A percentile compares a stretch with the other conserved stretches of the same genome.
Evolutionary conservation across 53 echinoderm and acorn worm species (phyloP).

Genomic region (Echinarachnius parma): DNA sequence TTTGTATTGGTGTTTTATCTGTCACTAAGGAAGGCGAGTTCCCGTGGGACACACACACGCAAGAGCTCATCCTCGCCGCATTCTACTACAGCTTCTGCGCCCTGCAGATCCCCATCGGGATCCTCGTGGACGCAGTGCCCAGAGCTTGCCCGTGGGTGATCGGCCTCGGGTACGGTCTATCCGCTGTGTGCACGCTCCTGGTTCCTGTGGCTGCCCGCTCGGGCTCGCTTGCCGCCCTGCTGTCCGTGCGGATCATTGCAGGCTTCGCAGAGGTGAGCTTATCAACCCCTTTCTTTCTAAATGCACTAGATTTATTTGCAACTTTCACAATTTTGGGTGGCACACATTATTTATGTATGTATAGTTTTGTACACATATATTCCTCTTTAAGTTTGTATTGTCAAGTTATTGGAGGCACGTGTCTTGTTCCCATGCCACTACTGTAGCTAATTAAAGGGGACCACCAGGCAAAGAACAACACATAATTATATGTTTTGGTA

Average conservation of each 20-base stretch:
- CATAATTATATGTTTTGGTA: no score
- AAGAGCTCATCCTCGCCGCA: conserved; percentile 12
- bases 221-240: neutral
- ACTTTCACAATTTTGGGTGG: no score
- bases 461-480: no score
- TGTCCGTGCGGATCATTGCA: neutral
- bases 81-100: conserved; percentile 11
- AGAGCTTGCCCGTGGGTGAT: neutral
- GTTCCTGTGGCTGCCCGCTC: conserved; percentile 6
- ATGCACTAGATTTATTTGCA: no score
- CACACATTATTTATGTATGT: no score
- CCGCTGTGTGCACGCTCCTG: neutral
- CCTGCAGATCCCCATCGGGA: neutral
- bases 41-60: conserved; percentile 17
- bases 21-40: conserved; percentile 29
- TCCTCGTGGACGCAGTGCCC: conserved; percentile 7
- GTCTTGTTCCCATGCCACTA: no score
- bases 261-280: conserved; percentile 16
- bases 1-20: no score
- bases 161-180: neutral
- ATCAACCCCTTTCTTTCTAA: no score
- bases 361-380: no score
- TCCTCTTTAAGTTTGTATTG: no score
- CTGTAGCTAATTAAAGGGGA: no score
- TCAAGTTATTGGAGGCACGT: no score